phyloP scores from a whole-genome alignment of 2,797 vertebrate genomes.

The Platyrinchus mystaceus region DNA sequence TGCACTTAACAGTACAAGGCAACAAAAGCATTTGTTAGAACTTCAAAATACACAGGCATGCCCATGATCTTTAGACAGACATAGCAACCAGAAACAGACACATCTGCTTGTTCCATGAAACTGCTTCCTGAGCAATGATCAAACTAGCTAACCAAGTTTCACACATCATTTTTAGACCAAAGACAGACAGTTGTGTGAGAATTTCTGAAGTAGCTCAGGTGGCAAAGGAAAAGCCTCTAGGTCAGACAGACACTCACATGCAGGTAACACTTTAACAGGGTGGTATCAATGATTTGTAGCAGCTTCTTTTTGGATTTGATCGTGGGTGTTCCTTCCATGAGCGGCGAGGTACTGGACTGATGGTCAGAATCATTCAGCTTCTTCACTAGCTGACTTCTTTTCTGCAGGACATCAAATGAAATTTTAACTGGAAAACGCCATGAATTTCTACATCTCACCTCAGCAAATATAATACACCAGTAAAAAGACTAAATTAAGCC shows the following conservation, averaged over 20 bases:
- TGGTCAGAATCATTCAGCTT: slow-evolving; percentile 94
- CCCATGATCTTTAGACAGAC: neutral
- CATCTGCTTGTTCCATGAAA: neutral
- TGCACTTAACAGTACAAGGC: neutral
- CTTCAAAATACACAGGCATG: neutral
- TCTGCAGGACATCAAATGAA: slow-evolving; percentile 73
- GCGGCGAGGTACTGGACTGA: slow-evolving; percentile 90
- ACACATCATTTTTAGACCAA: neutral
- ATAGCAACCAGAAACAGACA: neutral
- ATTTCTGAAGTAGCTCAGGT: neutral
- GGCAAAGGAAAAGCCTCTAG: neutral
- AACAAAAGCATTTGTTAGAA: neutral
- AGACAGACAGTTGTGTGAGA: neutral
- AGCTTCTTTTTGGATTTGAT: slow-evolving; percentile 98
- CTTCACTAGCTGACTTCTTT: slow-evolving; percentile 95
- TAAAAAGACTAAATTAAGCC: neutral
- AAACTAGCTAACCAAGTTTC: neutral
- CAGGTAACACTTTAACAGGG: slow-evolving; percentile 95
- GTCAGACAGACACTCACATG: slow-evolving; percentile 82
- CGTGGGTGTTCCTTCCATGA: slow-evolving; percentile 96
- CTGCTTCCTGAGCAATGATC: neutral
- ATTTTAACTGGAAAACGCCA: neutral
- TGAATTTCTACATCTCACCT: neutral
- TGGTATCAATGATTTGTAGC: slow-evolving; percentile 97
- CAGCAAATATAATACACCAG: neutral